phyloP scores from a whole-genome alignment of 1,140 invertebrate genomes.

The Lycorma delicatula region DNA sequence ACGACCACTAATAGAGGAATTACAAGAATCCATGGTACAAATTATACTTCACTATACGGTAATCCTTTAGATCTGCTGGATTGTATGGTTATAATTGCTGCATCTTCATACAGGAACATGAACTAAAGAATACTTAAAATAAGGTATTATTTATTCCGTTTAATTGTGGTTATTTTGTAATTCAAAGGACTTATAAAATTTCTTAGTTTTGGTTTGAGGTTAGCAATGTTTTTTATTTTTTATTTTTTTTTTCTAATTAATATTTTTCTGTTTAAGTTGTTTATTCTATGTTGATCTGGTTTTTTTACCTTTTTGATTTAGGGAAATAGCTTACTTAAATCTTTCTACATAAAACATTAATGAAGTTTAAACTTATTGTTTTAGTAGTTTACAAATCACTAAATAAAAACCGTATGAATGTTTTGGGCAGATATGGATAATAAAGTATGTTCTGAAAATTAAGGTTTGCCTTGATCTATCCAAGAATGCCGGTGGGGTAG shows the following conservation, averaged over 20 bases:
- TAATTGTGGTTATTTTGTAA: no score
- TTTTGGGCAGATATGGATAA: no score
- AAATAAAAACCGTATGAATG: no score
- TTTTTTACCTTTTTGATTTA: no score
- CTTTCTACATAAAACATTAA: no score
- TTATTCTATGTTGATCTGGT: no score
- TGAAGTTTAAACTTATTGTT: no score
- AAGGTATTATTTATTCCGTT: conserved; percentile 43
- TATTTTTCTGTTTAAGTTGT: not conserved
- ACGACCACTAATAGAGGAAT: conserved; percentile 99
- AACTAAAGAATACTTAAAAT: conserved; percentile 87
- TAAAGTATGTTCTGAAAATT: no score
- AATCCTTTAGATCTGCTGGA: conserved; percentile 95
- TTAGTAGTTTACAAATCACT: not conserved
- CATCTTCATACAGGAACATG: conserved; percentile 80
- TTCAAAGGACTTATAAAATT: not conserved
- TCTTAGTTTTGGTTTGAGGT: not conserved
- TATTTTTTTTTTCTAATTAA: not conserved
- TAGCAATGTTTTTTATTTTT: not conserved
- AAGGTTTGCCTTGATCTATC: no score
- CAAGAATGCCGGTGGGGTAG: no score
- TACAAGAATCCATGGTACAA: conserved; percentile 86
- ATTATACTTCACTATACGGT: conserved; percentile 89
- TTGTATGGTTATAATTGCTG: conserved; percentile 90
- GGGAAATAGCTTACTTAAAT: no score